Evolutionary conservation across 2,113 vertebrate genomes (phyloP).

Genomic region (Mystacornis crossleyi): DNA sequence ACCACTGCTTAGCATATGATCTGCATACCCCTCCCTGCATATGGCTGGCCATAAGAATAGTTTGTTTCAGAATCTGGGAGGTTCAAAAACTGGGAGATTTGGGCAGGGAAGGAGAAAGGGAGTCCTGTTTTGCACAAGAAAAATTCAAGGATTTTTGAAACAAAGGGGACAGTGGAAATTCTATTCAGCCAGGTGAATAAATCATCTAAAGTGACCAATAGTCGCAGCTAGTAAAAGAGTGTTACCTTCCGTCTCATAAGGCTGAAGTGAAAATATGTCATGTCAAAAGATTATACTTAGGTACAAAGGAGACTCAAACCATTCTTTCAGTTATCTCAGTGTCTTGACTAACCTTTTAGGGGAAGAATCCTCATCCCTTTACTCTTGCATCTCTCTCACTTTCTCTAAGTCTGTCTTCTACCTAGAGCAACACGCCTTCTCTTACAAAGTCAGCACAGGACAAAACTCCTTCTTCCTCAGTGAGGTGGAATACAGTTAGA

Average conservation of each 20-base stretch:
- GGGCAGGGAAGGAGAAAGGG: not conserved
- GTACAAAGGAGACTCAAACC: not conserved
- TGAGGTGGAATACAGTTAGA: not conserved
- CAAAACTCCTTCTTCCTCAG: not conserved
- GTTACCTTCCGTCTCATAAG: not conserved
- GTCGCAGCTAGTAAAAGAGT: not conserved
- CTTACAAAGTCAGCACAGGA: not conserved
- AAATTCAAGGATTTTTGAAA: not conserved
- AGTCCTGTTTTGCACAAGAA: not conserved
- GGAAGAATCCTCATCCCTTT: not conserved
- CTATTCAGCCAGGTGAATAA: not conserved
- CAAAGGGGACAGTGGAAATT: no score
- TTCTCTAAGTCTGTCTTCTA: not conserved
- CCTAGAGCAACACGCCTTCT: not conserved
- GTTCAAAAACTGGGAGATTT: not conserved
- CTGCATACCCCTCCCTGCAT: not conserved
- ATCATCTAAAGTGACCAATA: not conserved
- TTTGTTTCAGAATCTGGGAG: not conserved
- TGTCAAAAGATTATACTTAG: not conserved
- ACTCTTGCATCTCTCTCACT: not conserved
- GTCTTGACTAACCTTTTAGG: not conserved
- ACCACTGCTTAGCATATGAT: no score
- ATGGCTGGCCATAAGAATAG: not conserved
- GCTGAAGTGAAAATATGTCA: not conserved
- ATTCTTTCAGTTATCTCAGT: not conserved